These are phyloP conservation scores for Pyralis farinalis DNA, from an alignment of 2,888 invertebrate genomes.

Conservation along the genomic window DNA sequence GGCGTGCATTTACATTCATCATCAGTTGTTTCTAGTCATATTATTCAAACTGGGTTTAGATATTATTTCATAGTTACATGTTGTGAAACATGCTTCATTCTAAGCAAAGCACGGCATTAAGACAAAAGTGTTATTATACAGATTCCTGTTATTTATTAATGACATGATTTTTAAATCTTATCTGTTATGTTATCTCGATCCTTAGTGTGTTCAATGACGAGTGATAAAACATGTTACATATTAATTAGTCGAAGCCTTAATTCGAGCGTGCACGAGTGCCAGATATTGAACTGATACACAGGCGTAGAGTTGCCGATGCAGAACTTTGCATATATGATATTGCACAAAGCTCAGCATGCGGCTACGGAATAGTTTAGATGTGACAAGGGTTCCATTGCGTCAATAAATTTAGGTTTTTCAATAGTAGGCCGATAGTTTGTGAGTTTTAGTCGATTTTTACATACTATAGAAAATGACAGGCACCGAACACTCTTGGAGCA, in stretches of 20 bases:
- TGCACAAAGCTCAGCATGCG: conserved; percentile 20
- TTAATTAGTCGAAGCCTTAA: conserved; percentile 26
- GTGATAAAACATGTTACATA: conserved; percentile 21
- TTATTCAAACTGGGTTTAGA: conserved; percentile 11
- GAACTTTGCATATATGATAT: conserved; percentile 16
- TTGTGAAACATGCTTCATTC: conserved; percentile 34
- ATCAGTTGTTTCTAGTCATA: conserved; percentile 13
- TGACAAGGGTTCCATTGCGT: conserved; percentile 29
- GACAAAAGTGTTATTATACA: conserved; percentile 9
- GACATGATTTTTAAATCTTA: neutral
- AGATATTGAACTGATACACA: conserved; percentile 18
- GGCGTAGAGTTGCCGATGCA: conserved; percentile 12
- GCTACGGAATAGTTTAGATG: conserved; percentile 31
- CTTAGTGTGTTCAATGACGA: conserved; percentile 17
- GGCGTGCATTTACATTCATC: conserved; percentile 12
- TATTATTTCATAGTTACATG: conserved; percentile 14
- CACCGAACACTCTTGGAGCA: no score
- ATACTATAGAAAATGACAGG: no score
- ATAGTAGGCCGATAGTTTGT: no score
- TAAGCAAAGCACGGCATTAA: conserved; percentile 33
- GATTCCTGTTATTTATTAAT: neutral
- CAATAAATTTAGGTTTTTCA: no score
- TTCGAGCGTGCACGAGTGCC: conserved; percentile 59
- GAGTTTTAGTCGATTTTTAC: no score
- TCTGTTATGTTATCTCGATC: conserved; percentile 8